A percentile compares a stretch with the other conserved stretches of the same genome.
These are phyloP conservation scores for Frankliniella intonsa DNA, from an alignment of 2,888 invertebrate species.

Conservation along the genomic window DNA sequence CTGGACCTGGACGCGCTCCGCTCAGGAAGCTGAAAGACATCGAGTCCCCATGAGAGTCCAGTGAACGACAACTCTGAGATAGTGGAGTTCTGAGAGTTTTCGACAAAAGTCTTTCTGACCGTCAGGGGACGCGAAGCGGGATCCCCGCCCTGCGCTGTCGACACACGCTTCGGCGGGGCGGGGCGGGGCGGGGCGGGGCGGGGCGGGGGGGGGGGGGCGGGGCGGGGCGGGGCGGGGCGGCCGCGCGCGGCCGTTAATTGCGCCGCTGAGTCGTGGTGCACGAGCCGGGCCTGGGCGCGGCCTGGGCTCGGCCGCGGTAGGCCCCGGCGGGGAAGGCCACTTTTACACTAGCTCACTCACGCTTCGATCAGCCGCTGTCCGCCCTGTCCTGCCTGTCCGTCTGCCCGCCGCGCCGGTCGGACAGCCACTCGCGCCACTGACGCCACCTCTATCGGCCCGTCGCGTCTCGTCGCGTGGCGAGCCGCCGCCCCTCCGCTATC, in stretches of 20 bases:
- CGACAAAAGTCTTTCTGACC: no score
- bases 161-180: neutral
- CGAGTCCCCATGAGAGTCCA: no score
- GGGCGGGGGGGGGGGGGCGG: neutral
- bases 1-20: no score
- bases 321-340: neutral
- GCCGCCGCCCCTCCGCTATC: neutral
- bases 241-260: neutral
- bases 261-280: neutral
- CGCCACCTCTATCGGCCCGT: no score
- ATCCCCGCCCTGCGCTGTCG: no score
- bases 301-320: neutral
- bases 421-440: neutral
- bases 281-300: neutral
- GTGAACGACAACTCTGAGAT: no score
- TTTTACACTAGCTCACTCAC: neutral
- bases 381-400: neutral
- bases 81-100: no score
- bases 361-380: conserved; percentile 1
- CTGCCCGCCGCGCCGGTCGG: neutral
- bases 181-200: neutral
- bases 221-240: neutral
- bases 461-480: neutral
- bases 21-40: no score
- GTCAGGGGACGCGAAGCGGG: no score